Conservation (phyloP, 92 coral and sea anemone genomes). For the Pocillopora meandrina region DNA sequence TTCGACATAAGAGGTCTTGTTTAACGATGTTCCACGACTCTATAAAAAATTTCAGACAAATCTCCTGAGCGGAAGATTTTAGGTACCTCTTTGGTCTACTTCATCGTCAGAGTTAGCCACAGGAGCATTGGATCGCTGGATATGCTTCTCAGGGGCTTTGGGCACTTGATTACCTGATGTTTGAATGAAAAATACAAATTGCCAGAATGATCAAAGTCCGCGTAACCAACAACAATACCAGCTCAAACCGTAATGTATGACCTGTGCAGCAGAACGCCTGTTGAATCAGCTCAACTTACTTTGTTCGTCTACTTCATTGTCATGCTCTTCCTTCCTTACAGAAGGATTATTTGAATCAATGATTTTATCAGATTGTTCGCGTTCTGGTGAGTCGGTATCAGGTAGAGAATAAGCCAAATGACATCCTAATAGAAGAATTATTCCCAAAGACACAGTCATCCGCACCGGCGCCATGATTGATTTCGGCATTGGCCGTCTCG, state of each 20-base stretch:
- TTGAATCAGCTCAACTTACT: background rate
- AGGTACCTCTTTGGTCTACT: background rate
- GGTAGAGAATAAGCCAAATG: slow-evolving; percentile 1
- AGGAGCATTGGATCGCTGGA: background rate
- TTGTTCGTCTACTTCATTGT: background rate
- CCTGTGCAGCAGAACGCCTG: background rate
- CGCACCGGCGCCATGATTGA: slow-evolving; percentile 73
- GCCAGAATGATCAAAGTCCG: too few relatives aligned
- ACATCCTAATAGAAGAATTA: slow-evolving; percentile 25
- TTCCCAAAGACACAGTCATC: slow-evolving; percentile 17
- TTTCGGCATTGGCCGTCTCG: slow-evolving; percentile 28
- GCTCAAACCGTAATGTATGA: background rate
- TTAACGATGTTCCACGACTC: too few relatives aligned
- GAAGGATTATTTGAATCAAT: background rate
- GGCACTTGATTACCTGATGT: background rate
- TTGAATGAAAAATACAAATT: background rate
- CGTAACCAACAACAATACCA: background rate
- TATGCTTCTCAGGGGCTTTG: background rate
- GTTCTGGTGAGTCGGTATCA: background rate
- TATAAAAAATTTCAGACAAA: too few relatives aligned
- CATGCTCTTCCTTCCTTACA: background rate
- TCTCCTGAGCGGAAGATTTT: too few relatives aligned
- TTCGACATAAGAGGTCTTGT: too few relatives aligned
- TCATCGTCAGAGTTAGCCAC: background rate
- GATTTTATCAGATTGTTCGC: background rate